phyloP scores from a whole-genome alignment of 2,113 vertebrate species.

The Tachysurus vachellii region DNA sequence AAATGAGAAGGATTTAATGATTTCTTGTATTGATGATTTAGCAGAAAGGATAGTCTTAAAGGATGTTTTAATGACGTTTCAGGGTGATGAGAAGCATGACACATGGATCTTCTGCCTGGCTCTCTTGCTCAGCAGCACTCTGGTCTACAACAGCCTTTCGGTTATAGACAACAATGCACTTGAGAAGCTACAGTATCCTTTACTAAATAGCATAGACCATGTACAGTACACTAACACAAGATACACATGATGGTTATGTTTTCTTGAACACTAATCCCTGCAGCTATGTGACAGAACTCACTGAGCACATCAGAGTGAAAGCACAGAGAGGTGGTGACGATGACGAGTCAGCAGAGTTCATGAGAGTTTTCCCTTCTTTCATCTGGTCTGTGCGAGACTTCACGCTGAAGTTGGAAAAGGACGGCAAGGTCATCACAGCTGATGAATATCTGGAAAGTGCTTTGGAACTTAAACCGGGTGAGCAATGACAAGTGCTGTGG shows the following conservation, averaged over 20 bases:
- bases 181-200: constrained; percentile 44
- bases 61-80: background rate
- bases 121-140: constrained; percentile 62
- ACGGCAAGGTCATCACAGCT: constrained; percentile 38
- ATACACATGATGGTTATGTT: background rate
- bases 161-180: constrained; percentile 53
- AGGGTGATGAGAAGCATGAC: constrained; percentile 65
- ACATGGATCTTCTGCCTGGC: constrained; percentile 67
- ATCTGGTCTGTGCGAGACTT: constrained; percentile 74
- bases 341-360: constrained; percentile 55
- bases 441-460: constrained; percentile 59
- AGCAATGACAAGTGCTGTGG: background rate
- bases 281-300: constrained; percentile 70
- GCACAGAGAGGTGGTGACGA: constrained; percentile 25
- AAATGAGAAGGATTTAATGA: background rate
- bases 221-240: background rate
- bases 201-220: background rate
- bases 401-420: constrained; percentile 50
- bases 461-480: constrained; percentile 45
- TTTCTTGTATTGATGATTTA: background rate
- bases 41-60: background rate
- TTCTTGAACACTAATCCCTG: constrained; percentile 19
- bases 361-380: constrained; percentile 70
- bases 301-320: constrained; percentile 66
- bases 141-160: constrained; percentile 65